Evolutionary conservation across 2,113 vertebrate genomes (phyloP).

Genomic region (Trogon surrucura): DNA sequence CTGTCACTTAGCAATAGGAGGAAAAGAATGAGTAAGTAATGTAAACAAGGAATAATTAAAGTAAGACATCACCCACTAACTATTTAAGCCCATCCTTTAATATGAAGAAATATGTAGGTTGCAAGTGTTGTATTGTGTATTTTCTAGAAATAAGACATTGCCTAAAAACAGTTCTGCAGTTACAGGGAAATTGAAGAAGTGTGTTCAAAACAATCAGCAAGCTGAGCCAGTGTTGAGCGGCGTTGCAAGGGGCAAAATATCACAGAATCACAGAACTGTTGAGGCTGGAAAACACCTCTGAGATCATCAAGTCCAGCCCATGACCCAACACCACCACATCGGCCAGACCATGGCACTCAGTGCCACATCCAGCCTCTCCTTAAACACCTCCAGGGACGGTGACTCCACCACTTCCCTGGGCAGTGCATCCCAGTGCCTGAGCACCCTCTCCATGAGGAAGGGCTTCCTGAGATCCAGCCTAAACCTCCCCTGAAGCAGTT

Average conservation of each 20-base stretch:
- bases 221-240: neutral
- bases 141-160: neutral
- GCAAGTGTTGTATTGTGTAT: neutral
- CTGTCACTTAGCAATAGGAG: neutral
- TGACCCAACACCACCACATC: no score
- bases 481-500: no score
- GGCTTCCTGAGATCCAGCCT: no score
- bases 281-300: no score
- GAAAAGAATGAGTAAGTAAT: neutral
- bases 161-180: neutral
- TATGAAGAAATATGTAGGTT: neutral
- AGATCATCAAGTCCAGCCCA: no score
- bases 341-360: no score
- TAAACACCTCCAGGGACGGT: no score
- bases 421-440: no score
- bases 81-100: neutral
- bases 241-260: neutral
- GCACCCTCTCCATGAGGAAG: no score
- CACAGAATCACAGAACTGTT: no score
- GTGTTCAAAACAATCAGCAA: neutral
- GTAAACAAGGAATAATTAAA: neutral
- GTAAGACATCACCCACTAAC: neutral
- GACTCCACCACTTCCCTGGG: no score
- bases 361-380: no score
- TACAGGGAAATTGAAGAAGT: neutral